Conservation (phyloP, 2,113 vertebrate genomes). For the Microcebus murinus region DNA sequence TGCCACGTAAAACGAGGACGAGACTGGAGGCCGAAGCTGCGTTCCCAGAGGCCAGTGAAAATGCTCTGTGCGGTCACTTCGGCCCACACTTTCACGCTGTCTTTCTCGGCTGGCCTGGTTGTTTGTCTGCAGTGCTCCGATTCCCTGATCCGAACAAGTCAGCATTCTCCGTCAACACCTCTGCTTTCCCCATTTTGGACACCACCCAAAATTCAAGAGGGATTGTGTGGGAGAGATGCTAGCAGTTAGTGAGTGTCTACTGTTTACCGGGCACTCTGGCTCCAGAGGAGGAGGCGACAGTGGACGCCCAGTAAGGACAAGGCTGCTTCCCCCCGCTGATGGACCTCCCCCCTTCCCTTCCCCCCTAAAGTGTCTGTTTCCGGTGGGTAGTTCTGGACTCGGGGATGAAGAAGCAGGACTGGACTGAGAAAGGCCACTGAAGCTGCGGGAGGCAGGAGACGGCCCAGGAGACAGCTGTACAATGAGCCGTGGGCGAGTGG, state of each 20-base stretch:
- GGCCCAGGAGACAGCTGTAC: rapidly evolving
- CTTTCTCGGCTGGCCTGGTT: not conserved
- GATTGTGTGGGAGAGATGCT: not conserved
- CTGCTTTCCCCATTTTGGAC: not conserved
- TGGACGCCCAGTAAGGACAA: rapidly evolving
- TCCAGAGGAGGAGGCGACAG: rapidly evolving
- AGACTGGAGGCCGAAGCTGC: rapidly evolving
- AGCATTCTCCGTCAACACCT: rapidly evolving
- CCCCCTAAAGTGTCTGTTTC: not conserved
- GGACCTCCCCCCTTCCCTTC: no score
- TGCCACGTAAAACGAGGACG: rapidly evolving
- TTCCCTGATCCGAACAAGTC: not conserved
- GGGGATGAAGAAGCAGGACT: not conserved
- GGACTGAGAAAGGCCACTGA: not conserved
- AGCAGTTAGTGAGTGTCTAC: not conserved
- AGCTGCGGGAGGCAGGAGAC: rapidly evolving
- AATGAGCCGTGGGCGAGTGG: not conserved
- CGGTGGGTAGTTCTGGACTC: not conserved
- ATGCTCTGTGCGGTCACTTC: not conserved
- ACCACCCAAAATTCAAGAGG: not conserved
- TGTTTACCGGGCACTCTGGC: rapidly evolving
- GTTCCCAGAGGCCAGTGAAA: not conserved
- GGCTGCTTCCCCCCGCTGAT: not conserved
- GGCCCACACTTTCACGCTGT: no score
- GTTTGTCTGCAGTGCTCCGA: not conserved